Conservation (phyloP, 2,888 invertebrate genomes). For the Pemphredon lugubris region DNA sequence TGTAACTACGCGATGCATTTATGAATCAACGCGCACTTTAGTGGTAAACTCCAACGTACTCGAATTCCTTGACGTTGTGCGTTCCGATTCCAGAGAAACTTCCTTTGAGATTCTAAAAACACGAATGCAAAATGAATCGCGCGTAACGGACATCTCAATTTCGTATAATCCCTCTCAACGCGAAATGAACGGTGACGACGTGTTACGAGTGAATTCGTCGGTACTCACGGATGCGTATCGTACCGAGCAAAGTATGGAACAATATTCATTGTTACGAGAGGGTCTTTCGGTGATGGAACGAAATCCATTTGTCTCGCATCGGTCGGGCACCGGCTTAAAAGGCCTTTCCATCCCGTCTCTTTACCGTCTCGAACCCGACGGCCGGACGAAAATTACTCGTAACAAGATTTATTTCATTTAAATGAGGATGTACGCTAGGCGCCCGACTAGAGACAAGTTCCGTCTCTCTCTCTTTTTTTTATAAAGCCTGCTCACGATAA, state of each 20-base stretch:
- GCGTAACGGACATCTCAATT: constrained; percentile 34
- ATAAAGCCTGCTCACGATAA: constrained; percentile 37
- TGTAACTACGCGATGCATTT: no score
- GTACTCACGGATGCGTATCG: constrained; percentile 20
- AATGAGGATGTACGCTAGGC: constrained; percentile 77
- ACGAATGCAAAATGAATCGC: constrained; percentile 6
- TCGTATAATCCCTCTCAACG: constrained; percentile 7
- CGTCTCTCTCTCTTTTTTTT: constrained; percentile 24
- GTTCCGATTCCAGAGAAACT: no score
- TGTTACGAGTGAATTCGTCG: no score
- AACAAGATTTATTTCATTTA: constrained; percentile 79
- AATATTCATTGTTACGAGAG: constrained; percentile 44
- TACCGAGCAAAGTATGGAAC: constrained; percentile 32
- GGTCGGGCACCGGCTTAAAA: constrained; percentile 62
- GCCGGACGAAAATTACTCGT: constrained; percentile 73
- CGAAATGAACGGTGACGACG: constrained; percentile 9
- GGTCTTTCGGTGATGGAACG: constrained; percentile 63
- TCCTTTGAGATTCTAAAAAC: constrained; percentile 50
- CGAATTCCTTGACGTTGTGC: no score
- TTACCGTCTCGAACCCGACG: constrained; percentile 48
- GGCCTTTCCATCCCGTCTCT: constrained; percentile 62
- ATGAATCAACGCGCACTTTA: no score
- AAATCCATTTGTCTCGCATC: constrained; percentile 74
- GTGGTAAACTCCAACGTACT: no score
- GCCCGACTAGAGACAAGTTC: constrained; percentile 61